phyloP scores from a whole-genome alignment of 1,140 invertebrate species.

The Aphidius gifuensis region DNA sequence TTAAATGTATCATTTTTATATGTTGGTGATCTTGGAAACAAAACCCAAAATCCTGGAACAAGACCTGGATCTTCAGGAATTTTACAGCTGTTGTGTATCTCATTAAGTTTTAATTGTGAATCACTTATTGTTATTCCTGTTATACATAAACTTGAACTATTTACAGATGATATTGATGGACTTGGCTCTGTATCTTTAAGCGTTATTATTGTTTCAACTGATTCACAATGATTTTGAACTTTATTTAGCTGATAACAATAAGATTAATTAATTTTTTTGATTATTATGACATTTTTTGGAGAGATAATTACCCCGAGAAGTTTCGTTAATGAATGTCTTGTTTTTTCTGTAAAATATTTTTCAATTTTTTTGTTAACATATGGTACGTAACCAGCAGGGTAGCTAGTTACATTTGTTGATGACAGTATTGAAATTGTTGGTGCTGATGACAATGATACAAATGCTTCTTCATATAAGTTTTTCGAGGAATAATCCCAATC shows the following conservation, averaged over 20 bases:
- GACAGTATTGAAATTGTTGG: neutral
- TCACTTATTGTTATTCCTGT: constrained; percentile 35
- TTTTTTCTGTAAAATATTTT: constrained; percentile 14
- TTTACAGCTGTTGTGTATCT: constrained; percentile 28
- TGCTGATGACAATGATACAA: neutral
- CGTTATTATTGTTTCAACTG: constrained; percentile 31
- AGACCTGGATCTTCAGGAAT: constrained; percentile 37
- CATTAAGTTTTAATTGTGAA: constrained; percentile 29
- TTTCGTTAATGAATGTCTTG: constrained; percentile 17
- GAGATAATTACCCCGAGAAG: constrained; percentile 29
- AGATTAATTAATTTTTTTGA: neutral
- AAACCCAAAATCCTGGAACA: constrained; percentile 34
- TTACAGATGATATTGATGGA: constrained; percentile 26
- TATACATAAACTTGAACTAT: constrained; percentile 27
- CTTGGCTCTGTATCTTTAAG: neutral
- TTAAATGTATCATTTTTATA: constrained; percentile 36
- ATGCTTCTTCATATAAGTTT: neutral
- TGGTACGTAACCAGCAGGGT: neutral
- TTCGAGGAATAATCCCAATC: constrained; percentile 5
- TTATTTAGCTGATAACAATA: constrained; percentile 14
- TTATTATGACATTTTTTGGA: neutral
- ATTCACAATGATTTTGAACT: constrained; percentile 17
- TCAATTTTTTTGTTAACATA: constrained; percentile 1
- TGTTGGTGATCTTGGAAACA: constrained; percentile 18
- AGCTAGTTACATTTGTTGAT: neutral